Conservation (phyloP, 2,888 invertebrate species). For the Caenorhabditis panamensis region DNA sequence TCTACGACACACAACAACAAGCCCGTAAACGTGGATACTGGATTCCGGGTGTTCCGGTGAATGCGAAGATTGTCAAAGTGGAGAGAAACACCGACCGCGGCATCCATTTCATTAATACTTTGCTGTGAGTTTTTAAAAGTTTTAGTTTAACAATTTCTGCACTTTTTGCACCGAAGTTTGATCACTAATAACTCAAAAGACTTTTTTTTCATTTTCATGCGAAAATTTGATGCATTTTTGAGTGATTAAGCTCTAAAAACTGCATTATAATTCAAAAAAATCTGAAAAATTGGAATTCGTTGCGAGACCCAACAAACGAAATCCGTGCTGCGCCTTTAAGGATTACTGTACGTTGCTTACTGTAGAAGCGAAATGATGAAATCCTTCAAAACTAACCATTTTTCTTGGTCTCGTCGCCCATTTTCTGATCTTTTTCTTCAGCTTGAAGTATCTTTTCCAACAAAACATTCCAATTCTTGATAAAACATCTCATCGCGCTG, state of each 20-base stretch:
- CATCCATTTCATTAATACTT: constrained; percentile 78
- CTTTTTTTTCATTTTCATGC: not conserved
- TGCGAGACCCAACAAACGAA: not conserved
- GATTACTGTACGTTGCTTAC: too few relatives aligned
- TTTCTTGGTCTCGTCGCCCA: constrained; percentile 5
- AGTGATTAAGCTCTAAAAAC: too few relatives aligned
- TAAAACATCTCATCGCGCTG: too few relatives aligned
- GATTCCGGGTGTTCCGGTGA: constrained; percentile 79
- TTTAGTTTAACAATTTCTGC: too few relatives aligned
- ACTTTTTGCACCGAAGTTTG: too few relatives aligned
- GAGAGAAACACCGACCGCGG: constrained; percentile 74
- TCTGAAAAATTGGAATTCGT: not conserved
- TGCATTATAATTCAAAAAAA: constrained; percentile 18
- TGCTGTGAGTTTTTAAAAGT: constrained; percentile 67
- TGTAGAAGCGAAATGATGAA: not conserved
- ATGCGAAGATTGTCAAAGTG: constrained; percentile 73
- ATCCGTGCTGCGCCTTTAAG: too few relatives aligned
- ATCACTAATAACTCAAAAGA: too few relatives aligned
- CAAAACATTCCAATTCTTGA: too few relatives aligned
- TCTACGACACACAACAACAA: constrained; percentile 77
- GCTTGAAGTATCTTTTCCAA: too few relatives aligned
- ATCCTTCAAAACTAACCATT: not conserved
- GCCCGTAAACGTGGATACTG: constrained; percentile 76
- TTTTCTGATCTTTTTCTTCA: not conserved
- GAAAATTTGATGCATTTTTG: too few relatives aligned